These are phyloP conservation scores for Sebastiscus albofasciatus DNA, from an alignment of 2,797 vertebrate species.

Conservation along the genomic window DNA sequence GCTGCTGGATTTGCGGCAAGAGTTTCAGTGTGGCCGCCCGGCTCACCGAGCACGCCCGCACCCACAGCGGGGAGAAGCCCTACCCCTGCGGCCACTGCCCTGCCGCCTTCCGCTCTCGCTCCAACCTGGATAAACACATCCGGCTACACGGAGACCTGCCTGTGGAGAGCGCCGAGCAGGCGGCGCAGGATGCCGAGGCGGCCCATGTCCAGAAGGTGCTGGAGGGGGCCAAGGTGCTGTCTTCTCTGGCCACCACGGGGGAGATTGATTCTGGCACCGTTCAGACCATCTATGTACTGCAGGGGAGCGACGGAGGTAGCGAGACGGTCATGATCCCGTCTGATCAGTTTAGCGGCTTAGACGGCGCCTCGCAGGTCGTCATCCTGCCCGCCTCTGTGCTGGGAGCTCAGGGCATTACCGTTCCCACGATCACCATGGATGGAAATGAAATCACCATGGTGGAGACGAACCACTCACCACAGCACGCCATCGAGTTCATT, in stretches of 20 bases:
- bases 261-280: constrained; percentile 74
- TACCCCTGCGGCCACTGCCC: constrained; percentile 86
- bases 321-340: constrained; percentile 80
- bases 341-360: constrained; percentile 73
- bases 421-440: constrained; percentile 78
- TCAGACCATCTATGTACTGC: constrained; percentile 85
- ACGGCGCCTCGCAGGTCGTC: constrained; percentile 83
- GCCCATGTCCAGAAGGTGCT: constrained; percentile 76
- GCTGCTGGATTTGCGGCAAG: constrained; percentile 91
- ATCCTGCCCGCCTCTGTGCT: constrained; percentile 82
- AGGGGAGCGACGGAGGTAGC: constrained; percentile 61
- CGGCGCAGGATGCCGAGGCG: constrained; percentile 53
- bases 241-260: constrained; percentile 76
- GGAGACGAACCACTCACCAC: constrained; percentile 75
- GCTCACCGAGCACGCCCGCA: constrained; percentile 91
- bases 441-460: constrained; percentile 79
- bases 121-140: constrained; percentile 86
- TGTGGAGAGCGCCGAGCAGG: constrained; percentile 46
- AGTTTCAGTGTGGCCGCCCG: constrained; percentile 91
- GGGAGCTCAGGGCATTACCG: constrained; percentile 69
- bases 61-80: constrained; percentile 91
- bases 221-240: constrained; percentile 80
- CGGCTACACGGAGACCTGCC: constrained; percentile 74
- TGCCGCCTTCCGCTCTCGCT: constrained; percentile 89
- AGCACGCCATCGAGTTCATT: constrained; percentile 85